Conservation (phyloP, 2,113 vertebrate genomes). For the Protobothrops mucrosquamatus region DNA sequence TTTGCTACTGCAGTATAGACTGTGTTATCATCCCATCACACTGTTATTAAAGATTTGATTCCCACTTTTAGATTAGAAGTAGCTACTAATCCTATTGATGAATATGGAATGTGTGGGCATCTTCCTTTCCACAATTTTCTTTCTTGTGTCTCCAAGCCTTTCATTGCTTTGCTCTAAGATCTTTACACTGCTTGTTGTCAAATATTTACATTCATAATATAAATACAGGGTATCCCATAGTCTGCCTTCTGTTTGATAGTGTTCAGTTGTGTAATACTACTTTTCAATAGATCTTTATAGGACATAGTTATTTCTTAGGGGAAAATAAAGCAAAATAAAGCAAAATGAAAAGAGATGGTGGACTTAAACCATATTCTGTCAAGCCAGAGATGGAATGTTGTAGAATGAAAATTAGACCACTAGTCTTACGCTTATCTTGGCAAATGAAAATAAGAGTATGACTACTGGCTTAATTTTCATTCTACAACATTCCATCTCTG, state of each 20-base stretch:
- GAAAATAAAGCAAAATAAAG: neutral
- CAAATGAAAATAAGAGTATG: neutral
- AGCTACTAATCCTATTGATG: neutral
- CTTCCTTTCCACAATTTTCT: neutral
- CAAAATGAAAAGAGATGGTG: neutral
- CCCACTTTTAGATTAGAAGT: neutral
- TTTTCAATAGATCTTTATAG: neutral
- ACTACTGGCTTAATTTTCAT: slow-evolving; percentile 9
- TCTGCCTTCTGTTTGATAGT: neutral
- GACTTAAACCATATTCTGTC: neutral
- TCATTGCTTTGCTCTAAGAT: neutral
- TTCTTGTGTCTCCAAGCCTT: neutral
- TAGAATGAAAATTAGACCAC: too few species aligned
- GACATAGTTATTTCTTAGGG: neutral
- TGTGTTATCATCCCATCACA: neutral
- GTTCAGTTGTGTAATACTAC: neutral
- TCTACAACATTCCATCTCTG: neutral
- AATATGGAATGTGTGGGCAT: neutral
- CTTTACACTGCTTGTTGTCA: neutral
- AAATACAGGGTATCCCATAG: neutral
- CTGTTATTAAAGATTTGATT: neutral
- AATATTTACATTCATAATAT: neutral
- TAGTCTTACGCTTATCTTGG: too few species aligned
- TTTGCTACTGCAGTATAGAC: neutral
- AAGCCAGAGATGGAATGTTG: too few species aligned